Base-by-base conservation (phyloP, 2,113 vertebrate genomes). In the Ammodytes dubius region DNA sequence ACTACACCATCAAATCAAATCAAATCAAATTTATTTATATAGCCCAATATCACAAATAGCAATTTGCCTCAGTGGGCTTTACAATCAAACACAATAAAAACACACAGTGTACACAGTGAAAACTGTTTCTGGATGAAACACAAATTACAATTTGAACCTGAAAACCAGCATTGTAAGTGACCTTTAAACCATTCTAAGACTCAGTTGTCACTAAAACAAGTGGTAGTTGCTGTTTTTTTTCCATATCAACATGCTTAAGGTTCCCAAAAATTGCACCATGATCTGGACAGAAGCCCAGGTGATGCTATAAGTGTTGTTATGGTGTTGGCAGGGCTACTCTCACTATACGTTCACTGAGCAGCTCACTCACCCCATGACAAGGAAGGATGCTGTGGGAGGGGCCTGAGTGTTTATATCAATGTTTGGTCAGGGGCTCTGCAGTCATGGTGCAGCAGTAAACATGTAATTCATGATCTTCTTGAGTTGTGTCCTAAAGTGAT, bases 241-340 rank as follows among this genome's bases (percentile, higher is more conserved):
- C n/a, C n/a, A 3, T 0, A 3, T 71, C 2, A 2, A 58, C 53
- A 42, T 0, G 0, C 3, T 7, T 2, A 7, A 13, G 4, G 50
- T 82, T 90, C 96, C 93, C 95, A 97, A 96, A 97, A 97, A 97
- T 96, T 97, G 96, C 96, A 96, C 96, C 95, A 0, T 89, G 3
- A 0, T 0, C 90, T 84, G 71, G 76, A 89, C 82, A 0, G 0
- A 0, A 0, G 47, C 3, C 0, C 3, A 87, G 92, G 66, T 74
- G 93, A 93, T 96, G 96, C 93, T 0, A 27, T 0, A 3, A 0
- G 97, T 92, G 96, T 96, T 96, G 95, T 3, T 42, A 0, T 52
- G 93, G 95, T 8, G 96, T 96, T 37, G 95, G 96, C 96, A 96
- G 95, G 80, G 94, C 95, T 88, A 13, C 0, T 81, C 96, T 97